Conservation (phyloP, 1,140 invertebrate genomes). For the Drosophila murphyi region DNA sequence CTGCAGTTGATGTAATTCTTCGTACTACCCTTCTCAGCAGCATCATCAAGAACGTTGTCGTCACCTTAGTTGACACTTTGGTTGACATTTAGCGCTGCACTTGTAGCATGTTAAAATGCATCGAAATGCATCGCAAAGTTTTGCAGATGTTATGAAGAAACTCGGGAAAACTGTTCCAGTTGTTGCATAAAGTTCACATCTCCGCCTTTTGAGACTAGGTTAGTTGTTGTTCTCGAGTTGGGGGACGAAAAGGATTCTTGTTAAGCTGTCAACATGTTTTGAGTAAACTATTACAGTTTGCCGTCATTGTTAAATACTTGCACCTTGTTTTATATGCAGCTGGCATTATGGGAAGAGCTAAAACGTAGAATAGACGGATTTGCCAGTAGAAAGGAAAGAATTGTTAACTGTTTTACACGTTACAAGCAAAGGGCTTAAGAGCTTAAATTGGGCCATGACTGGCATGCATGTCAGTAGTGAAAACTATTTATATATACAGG, state of each 20-base stretch:
- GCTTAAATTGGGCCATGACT: not conserved
- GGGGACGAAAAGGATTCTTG: slow-evolving; percentile 41
- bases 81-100: slow-evolving; percentile 48
- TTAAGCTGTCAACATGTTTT: slow-evolving; percentile 79
- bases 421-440: not conserved
- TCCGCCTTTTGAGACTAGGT: not conserved
- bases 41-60: slow-evolving; percentile 15
- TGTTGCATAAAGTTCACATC: slow-evolving; percentile 64
- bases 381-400: not conserved
- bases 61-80: slow-evolving; percentile 51
- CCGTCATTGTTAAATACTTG: slow-evolving; percentile 52
- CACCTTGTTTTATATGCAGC: slow-evolving; percentile 39
- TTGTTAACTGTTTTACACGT: not conserved
- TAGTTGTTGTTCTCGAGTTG: not conserved
- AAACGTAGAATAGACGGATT: not conserved
- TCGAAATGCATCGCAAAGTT: slow-evolving; percentile 66
- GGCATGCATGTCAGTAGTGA: not conserved
- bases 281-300: slow-evolving; percentile 69
- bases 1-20: not conserved
- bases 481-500: not conserved
- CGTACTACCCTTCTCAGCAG: too few relatives aligned
- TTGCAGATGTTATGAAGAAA: slow-evolving; percentile 22
- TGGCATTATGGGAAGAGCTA: slow-evolving; percentile 19
- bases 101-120: slow-evolving; percentile 68
- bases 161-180: slow-evolving; percentile 30